Evolutionary conservation across 1,140 invertebrate genomes (phyloP), one percentile per base, ranked within the genome.

Genomic region (Drosophila bipectinata): DNA sequence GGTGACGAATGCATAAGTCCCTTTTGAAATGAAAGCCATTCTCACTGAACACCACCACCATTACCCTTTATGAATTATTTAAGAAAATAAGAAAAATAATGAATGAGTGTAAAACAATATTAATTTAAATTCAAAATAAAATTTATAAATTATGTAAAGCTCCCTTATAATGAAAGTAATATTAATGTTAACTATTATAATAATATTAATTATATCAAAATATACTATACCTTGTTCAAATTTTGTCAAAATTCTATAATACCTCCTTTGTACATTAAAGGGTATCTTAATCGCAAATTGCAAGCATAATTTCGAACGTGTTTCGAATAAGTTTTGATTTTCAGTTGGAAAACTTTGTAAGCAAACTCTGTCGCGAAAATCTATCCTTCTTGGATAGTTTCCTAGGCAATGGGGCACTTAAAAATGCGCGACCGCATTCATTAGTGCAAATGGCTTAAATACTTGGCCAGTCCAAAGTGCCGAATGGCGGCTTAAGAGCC

Each of bases 371-470:
- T 14, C 14, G 41, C n/a, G 30, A 15, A 37, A 37, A 21, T 18
- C 45, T 18, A 37, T 9, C 41, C 28, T 21, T 24, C 18, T 24
- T 10, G 4, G 30, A 8, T 18, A 24, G 21, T 56, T 51, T 34
- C 26, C 15, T 37, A 39, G 54, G 64, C 52, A 57, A 57, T 44
- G 39, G 52, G 49, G 75, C 44, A 21, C 61, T 82, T 82, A 87
- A 87, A 87, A 87, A 89, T 87, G 80, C 85, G 84, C 84, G 84
- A 89, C 84, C 84, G 84, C 84, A 89, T 89, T 89, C 84, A 89
- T 89, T 89, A 89, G 84, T 72, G 73, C 84, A 89, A 89, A 89
- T 89, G 84, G 79, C 79, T 88, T 89, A 88, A 88, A 88, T 88
- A 80, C 84, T 89, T 89, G 72, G 84, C 66, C 72, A 76, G 62